Conservation (phyloP, 2,797 vertebrate genomes). For the Decapterus maruadsi region DNA sequence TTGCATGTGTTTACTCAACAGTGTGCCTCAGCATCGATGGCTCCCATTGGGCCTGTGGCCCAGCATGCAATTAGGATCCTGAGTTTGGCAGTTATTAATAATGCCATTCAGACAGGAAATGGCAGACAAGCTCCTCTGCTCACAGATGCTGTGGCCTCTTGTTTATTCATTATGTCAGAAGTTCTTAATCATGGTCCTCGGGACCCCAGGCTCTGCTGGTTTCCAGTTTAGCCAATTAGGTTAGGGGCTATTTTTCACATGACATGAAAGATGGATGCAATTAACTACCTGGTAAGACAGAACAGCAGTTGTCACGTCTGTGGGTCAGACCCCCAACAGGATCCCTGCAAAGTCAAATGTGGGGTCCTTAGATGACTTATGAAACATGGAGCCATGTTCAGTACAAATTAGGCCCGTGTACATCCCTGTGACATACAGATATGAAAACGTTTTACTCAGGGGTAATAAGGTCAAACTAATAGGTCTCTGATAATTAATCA, state of each 20-base stretch:
- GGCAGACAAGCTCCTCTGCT: conserved; percentile 67
- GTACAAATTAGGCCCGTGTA: not conserved
- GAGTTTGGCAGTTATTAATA: conserved; percentile 79
- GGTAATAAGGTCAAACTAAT: not conserved
- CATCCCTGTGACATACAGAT: too few relatives aligned
- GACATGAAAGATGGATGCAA: conserved; percentile 61
- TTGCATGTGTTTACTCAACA: conserved; percentile 80
- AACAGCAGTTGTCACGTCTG: conserved; percentile 47
- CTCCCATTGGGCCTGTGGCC: conserved; percentile 70
- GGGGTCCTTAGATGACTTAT: conserved; percentile 39
- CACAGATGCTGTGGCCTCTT: conserved; percentile 56
- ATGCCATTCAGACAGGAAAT: conserved; percentile 70
- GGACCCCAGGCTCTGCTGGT: conserved; percentile 61
- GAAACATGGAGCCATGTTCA: conserved; percentile 17
- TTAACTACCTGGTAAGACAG: conserved; percentile 46
- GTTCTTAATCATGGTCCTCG: conserved; percentile 62
- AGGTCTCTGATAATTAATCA: conserved; percentile 4
- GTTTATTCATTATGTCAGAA: conserved; percentile 72
- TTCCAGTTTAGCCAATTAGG: conserved; percentile 66
- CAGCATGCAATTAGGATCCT: conserved; percentile 73
- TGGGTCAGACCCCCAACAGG: conserved; percentile 30
- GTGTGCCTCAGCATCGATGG: conserved; percentile 52
- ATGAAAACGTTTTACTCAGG: not conserved
- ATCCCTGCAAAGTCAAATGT: conserved; percentile 32
- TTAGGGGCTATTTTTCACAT: conserved; percentile 50